Evolutionary conservation across 2,888 invertebrate species (phyloP), one percentile per base, ranked within the genome.

Genomic region (Drosophila yooni): DNA sequence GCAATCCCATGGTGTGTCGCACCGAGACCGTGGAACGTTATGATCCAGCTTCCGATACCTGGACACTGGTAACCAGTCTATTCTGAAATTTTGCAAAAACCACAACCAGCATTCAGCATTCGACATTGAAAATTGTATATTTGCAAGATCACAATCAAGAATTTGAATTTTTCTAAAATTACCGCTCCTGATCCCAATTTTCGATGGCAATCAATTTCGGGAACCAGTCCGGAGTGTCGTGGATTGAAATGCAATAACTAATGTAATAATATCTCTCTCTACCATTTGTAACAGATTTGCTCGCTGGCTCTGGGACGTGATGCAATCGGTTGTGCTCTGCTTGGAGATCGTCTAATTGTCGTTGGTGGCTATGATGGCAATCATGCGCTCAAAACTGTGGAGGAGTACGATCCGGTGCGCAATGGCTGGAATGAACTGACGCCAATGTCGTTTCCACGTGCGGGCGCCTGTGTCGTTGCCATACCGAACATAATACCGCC

Each of bases 321-420:
- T 94, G 97, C 98, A 7, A 96, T 98, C 70, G 98, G 98, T 18
- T 96, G 97, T 70, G 97, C 97, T 84, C 94, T 97, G 43, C 95
- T 98, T 15, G 98, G 93, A 21, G 96, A 97, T 92, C 95, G 95
- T 79, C 93, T 97, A 60, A 94, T 96, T 84, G 96, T 96, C 48
- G 95, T 96, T 33, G 98, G 98, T 29, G 99, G 99, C 1, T 98
- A 97, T 92, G 98, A 98, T 94, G 98, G 98, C 33, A 96, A 96
- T 89, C 96, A 96, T 83, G 98, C 98, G 92, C 94, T 98, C 53
- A 96, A 96, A 89, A 95, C 96, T 71, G 98, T 98, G 2, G 98
- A 99, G 91, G 96, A 97, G 72, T 98, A 98, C 92, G 98, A 98
- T 93, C 96, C 98, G 2, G 96, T 96, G 91, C 94, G 95, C 4